phyloP scores from a whole-genome alignment of 2,888 invertebrate genomes.

The Sarcophaga carnaria region DNA sequence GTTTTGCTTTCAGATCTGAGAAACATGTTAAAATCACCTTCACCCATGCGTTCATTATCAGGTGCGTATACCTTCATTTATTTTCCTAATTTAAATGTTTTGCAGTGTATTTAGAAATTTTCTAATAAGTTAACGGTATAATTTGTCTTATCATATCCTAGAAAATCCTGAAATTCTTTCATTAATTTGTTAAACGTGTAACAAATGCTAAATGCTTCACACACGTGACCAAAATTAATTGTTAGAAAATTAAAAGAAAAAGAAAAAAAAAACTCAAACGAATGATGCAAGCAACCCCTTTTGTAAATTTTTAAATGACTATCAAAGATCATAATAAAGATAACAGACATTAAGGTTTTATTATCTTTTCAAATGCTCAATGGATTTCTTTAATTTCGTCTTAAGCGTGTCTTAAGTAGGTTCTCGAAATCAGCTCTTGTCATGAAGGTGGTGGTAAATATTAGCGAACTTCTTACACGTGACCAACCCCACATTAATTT shows the following conservation, averaged over 20 bases:
- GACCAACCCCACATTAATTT: not conserved
- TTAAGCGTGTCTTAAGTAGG: constrained; percentile 44
- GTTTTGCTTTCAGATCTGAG: constrained; percentile 72
- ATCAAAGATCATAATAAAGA: not conserved
- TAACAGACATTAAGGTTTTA: not conserved
- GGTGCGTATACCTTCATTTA: constrained; percentile 74
- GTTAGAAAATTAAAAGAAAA: not conserved
- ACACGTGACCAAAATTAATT: constrained; percentile 62
- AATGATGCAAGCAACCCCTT: constrained; percentile 35
- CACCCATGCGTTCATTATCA: constrained; percentile 80
- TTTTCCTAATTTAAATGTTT: constrained; percentile 4
- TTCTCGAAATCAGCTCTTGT: not conserved
- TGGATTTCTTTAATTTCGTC: not conserved
- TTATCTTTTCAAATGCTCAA: not conserved
- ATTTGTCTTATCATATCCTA: not conserved
- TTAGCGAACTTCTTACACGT: not conserved
- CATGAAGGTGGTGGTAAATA: not conserved
- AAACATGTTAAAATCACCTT: constrained; percentile 81
- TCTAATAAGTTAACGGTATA: not conserved
- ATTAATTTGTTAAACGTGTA: not conserved
- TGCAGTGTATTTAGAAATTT: not conserved
- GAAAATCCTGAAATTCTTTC: constrained; percentile 37
- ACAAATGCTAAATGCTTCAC: constrained; percentile 39
- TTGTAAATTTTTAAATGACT: not conserved
- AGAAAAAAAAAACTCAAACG: not conserved